Conservation (phyloP, 2,797 vertebrate species). For the Rhabdomys pumilio region DNA sequence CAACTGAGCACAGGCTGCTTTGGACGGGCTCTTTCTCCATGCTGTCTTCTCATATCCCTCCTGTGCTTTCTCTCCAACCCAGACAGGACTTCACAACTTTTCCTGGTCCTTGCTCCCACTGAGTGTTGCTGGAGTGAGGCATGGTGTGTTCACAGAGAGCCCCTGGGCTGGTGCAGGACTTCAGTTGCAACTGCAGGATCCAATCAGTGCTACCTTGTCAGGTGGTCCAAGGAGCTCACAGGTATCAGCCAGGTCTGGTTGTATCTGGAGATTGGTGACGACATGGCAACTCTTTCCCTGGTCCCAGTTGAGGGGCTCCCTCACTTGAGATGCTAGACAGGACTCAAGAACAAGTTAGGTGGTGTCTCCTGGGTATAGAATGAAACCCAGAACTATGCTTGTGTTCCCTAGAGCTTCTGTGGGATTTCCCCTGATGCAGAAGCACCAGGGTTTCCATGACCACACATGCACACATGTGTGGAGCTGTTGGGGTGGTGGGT, state of each 20-base stretch:
- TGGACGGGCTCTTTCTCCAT: not conserved
- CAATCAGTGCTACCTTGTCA: not conserved
- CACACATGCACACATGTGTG: no score
- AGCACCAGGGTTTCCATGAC: not conserved
- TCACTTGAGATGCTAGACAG: not conserved
- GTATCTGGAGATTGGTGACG: not conserved
- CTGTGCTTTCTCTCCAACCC: not conserved
- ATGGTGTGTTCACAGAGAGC: no score
- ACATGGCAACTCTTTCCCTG: not conserved
- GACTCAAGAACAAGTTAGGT: not conserved
- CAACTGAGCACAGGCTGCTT: not conserved
- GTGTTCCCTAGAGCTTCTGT: not conserved
- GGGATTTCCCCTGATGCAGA: not conserved
- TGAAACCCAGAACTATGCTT: not conserved
- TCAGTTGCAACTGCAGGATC: not conserved
- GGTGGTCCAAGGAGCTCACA: not conserved
- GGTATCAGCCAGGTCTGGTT: not conserved
- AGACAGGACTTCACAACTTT: not conserved
- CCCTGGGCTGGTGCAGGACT: not conserved
- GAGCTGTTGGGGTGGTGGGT: not conserved
- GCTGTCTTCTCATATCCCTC: not conserved
- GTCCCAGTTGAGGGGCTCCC: not conserved
- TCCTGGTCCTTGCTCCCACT: not conserved
- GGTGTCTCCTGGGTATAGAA: not conserved
- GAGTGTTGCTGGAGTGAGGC: not conserved